Percentiles rank a stretch among this genome's conserved stretches.
These are phyloP conservation scores for Oedothorax gibbosus DNA, from an alignment of 1,140 invertebrate species.

Conservation along the genomic window DNA sequence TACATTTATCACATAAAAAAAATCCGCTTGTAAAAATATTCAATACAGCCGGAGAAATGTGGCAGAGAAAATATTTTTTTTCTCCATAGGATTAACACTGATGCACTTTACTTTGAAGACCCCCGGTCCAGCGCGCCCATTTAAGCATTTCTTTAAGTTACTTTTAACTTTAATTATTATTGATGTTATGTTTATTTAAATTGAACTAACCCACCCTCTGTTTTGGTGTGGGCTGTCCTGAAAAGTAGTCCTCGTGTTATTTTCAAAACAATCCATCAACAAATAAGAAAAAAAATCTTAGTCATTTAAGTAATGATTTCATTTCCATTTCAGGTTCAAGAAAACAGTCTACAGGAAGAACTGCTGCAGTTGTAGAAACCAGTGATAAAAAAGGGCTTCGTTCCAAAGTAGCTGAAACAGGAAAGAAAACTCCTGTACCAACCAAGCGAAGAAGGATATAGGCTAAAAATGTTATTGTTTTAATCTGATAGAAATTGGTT, in stretches of 20 bases:
- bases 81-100: no score
- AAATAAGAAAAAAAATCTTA: background rate
- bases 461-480: background rate
- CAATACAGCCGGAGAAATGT: no score
- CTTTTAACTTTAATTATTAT: no score
- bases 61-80: no score
- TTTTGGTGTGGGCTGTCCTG: background rate
- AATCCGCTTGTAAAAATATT: no score
- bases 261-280: background rate
- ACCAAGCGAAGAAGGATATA: constrained; percentile 20
- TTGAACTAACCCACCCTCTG: background rate
- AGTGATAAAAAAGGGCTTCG: constrained; percentile 23
- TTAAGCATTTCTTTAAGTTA: no score
- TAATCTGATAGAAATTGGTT: background rate
- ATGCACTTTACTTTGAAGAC: no score
- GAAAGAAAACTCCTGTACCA: constrained; percentile 33
- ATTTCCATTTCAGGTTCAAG: constrained; percentile 28
- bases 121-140: no score
- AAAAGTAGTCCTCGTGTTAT: background rate
- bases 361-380: background rate
- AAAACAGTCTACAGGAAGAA: constrained; percentile 13
- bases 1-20: no score
- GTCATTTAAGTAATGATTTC: background rate
- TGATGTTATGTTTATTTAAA: background rate
- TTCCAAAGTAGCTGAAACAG: constrained; percentile 4